Evolutionary conservation across 2,113 vertebrate genomes (phyloP).

Genomic region (Chaenocephalus aceratus): DNA sequence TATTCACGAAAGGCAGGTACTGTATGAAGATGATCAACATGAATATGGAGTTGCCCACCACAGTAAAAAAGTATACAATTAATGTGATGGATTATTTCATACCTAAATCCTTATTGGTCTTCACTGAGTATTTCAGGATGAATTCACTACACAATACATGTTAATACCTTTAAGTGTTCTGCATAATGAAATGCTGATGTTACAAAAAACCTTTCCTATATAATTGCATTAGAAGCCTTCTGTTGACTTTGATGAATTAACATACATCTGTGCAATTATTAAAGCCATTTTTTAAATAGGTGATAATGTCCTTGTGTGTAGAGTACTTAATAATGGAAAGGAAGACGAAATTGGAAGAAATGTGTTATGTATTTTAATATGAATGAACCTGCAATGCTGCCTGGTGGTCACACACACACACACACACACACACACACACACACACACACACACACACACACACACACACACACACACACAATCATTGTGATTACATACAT

Average conservation of each 20-base stretch:
- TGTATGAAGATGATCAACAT: slow-evolving; percentile 10
- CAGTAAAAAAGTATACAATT: slow-evolving; percentile 26
- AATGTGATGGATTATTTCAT: slow-evolving; percentile 50
- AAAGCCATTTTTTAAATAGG: slow-evolving; percentile 11
- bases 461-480: not conserved
- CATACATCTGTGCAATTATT: slow-evolving; percentile 34
- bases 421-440: not conserved
- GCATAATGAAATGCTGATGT: slow-evolving; percentile 31
- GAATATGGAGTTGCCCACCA: not conserved
- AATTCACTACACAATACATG: slow-evolving; percentile 39
- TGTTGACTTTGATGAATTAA: slow-evolving; percentile 42
- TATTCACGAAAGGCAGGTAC: slow-evolving; percentile 13
- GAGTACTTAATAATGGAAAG: not conserved
- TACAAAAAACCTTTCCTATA: slow-evolving; percentile 19
- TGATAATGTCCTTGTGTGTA: slow-evolving; percentile 21
- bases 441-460: not conserved
- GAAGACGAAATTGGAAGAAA: not conserved
- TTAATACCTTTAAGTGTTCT: slow-evolving; percentile 26
- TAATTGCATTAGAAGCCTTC: slow-evolving; percentile 31
- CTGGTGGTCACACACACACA: not conserved
- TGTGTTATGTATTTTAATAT: not conserved
- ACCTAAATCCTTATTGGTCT: slow-evolving; percentile 48
- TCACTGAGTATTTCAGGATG: slow-evolving; percentile 48
- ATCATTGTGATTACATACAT: no score
- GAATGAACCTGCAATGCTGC: not conserved